Percentiles rank a stretch among this genome's conserved stretches.
phyloP scores from a whole-genome alignment of 2,113 vertebrate species.

The Lipotes vexillifer region DNA sequence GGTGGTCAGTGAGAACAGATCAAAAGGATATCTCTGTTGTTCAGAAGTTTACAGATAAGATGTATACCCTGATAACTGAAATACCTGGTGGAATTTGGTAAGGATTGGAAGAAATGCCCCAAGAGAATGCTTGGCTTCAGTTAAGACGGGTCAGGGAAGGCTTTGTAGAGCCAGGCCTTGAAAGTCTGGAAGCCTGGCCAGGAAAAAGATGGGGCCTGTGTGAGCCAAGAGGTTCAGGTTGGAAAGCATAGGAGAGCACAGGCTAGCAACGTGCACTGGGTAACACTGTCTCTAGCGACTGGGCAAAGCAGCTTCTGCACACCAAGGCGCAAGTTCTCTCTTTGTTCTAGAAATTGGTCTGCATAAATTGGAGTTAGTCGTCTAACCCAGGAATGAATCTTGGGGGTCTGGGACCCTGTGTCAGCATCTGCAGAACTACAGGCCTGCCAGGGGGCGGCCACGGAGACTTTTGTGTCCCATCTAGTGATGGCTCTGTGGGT shows the following conservation, averaged over 20 bases:
- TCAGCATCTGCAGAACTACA: background rate
- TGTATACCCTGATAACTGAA: background rate
- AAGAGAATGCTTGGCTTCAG: background rate
- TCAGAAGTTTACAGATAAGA: background rate
- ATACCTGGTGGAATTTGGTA: background rate
- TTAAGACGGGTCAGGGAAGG: background rate
- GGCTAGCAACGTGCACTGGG: background rate
- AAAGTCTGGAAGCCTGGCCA: background rate
- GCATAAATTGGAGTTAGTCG: background rate
- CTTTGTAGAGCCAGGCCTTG: background rate
- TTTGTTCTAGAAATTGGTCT: background rate
- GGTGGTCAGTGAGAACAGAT: background rate
- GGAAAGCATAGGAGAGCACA: background rate
- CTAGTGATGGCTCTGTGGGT: background rate
- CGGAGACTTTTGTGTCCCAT: background rate
- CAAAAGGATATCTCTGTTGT: background rate
- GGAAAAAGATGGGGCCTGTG: fast-evolving
- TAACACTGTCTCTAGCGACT: background rate
- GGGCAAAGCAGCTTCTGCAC: background rate
- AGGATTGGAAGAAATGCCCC: background rate
- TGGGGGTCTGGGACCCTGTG: background rate
- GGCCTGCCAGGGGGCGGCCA: background rate
- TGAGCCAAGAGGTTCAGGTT: background rate
- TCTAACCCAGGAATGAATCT: background rate
- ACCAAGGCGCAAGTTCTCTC: background rate